phyloP scores from a whole-genome alignment of 1,140 invertebrate genomes.

The Drosophila baimaii region DNA sequence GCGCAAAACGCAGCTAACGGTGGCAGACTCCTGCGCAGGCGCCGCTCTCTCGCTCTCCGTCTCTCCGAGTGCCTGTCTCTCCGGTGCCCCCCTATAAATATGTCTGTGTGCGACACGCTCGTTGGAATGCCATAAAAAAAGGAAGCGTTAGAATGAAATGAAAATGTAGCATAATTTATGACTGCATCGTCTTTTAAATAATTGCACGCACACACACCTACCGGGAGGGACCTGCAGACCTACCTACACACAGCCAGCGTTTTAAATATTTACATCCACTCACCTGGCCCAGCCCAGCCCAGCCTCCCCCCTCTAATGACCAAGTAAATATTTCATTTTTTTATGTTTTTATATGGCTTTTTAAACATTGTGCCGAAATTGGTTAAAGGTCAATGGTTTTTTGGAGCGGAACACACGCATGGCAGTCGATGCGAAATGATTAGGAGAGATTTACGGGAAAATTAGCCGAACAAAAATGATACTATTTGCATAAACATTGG shows the following conservation, averaged over 20 bases:
- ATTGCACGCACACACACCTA: conserved; percentile 73
- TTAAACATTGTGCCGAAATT: conserved; percentile 54
- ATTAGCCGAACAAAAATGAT: conserved; percentile 12
- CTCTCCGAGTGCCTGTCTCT: conserved; percentile 4
- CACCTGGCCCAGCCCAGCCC: conserved; percentile 31
- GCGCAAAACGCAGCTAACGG: conserved; percentile 57
- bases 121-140: conserved; percentile 80
- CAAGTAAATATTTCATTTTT: conserved; percentile 69
- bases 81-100: conserved; percentile 15
- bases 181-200: conserved; percentile 82
- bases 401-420: conserved; percentile 9
- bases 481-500: conserved; percentile 21
- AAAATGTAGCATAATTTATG: conserved; percentile 83
- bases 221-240: conserved; percentile 8
- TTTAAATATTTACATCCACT: conserved; percentile 73
- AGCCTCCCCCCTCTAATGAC: conserved; percentile 33
- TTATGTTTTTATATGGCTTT: conserved; percentile 39
- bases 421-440: conserved; percentile 26
- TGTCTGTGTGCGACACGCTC: conserved; percentile 45
- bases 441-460: conserved; percentile 29
- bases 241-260: conserved; percentile 32
- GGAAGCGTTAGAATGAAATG: conserved; percentile 81
- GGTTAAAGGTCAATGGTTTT: conserved; percentile 55
- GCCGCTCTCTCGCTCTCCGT: conserved; percentile 23
- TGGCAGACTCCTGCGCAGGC: conserved; percentile 46